Percentiles rank a stretch among this genome's conserved stretches.
These are phyloP conservation scores for Rhynchomys soricoides DNA, from an alignment of 2,113 vertebrate genomes.

Conservation along the genomic window DNA sequence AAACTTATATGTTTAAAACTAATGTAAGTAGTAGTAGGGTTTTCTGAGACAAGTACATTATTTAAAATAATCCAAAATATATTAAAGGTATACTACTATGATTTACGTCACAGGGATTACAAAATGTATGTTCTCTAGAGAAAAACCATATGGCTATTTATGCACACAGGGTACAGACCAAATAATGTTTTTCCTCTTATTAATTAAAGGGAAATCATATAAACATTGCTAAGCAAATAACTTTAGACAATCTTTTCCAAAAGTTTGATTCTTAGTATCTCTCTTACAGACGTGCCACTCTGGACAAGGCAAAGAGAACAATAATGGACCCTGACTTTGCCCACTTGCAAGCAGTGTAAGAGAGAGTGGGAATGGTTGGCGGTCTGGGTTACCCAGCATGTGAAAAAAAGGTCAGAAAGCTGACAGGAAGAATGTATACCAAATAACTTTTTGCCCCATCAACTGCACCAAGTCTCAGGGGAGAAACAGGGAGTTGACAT, in stretches of 20 bases:
- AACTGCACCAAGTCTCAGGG: not conserved
- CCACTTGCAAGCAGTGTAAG: too few relatives aligned
- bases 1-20: not conserved
- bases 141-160: not conserved
- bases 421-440: too few relatives aligned
- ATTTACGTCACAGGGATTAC: not conserved
- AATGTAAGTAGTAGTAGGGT: not conserved
- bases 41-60: not conserved
- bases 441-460: fast-evolving
- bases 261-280: not conserved
- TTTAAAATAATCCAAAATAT: not conserved
- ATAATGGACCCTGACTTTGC: not conserved
- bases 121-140: not conserved
- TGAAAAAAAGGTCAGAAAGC: not conserved
- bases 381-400: not conserved
- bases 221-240: not conserved
- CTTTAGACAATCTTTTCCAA: not conserved
- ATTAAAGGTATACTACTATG: not conserved
- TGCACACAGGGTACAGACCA: not conserved
- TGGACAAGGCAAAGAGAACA: not conserved
- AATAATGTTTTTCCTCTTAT: not conserved
- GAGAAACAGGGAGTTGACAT: not conserved
- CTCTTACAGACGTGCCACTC: not conserved
- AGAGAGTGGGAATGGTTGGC: not conserved
- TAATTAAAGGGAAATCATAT: not conserved